These are phyloP conservation scores for Mixornis gularis DNA, from an alignment of 2,113 vertebrate species.

Conservation along the genomic window DNA sequence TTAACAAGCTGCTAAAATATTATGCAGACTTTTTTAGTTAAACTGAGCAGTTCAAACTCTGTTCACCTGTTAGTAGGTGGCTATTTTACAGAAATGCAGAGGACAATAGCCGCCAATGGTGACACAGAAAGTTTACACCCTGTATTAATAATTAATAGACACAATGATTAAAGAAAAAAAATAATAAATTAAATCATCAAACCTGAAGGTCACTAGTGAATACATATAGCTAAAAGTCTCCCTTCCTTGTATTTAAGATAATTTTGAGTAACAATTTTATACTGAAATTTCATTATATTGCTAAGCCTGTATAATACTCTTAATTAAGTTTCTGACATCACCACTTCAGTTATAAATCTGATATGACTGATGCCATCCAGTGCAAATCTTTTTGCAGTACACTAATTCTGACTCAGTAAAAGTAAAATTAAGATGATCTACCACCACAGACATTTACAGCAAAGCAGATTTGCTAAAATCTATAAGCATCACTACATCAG, in stretches of 20 bases:
- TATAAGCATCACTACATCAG: not conserved
- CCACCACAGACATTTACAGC: not conserved
- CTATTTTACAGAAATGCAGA: not conserved
- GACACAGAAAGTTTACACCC: not conserved
- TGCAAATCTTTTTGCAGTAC: not conserved
- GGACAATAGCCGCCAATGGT: not conserved
- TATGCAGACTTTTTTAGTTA: not conserved
- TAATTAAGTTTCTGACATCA: not conserved
- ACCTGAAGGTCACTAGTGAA: not conserved
- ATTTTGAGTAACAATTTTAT: not conserved
- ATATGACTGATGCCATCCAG: not conserved
- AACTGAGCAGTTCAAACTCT: not conserved
- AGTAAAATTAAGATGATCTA: not conserved
- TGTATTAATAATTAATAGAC: not conserved
- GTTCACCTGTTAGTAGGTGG: not conserved
- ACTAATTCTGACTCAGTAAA: not conserved
- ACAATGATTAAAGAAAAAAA: not conserved
- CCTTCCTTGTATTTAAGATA: not conserved
- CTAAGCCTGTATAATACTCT: not conserved
- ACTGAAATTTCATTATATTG: not conserved
- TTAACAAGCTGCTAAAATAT: conserved; percentile 65
- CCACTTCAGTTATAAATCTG: not conserved
- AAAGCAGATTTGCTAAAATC: not conserved
- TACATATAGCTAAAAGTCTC: not conserved
- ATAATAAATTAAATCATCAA: not conserved